These are phyloP conservation scores for Oreochromis tanganicae DNA, from an alignment of 2,113 vertebrate genomes.

Conservation along the genomic window DNA sequence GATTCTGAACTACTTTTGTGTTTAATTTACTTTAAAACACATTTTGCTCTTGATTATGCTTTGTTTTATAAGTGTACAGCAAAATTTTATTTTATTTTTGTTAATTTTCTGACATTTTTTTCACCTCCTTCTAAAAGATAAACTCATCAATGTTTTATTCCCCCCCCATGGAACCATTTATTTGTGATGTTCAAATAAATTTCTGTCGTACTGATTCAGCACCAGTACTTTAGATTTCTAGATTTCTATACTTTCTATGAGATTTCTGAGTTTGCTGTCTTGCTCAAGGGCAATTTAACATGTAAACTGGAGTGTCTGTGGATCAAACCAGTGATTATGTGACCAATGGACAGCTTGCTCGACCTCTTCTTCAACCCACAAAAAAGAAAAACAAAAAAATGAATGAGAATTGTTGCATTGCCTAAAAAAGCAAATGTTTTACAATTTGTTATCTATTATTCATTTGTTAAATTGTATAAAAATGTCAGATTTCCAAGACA, in stretches of 20 bases:
- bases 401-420: background rate
- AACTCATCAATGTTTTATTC: background rate
- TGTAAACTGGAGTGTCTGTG: background rate
- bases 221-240: background rate
- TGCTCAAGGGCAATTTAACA: background rate
- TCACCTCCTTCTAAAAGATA: background rate
- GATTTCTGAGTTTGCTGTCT: background rate
- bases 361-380: background rate
- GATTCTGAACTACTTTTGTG: background rate
- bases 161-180: background rate
- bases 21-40: background rate
- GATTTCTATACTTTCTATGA: background rate
- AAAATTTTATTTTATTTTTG: background rate
- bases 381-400: background rate
- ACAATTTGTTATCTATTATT: background rate
- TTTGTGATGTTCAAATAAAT: background rate
- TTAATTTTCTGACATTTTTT: background rate
- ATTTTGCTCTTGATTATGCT: background rate
- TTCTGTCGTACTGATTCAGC: background rate
- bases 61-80: background rate
- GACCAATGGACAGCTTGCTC: background rate
- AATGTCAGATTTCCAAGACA: background rate
- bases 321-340: background rate
- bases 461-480: background rate
- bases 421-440: background rate